A percentile compares a stretch with the other conserved stretches of the same genome.
phyloP scores from a whole-genome alignment of 2,113 vertebrate genomes.

The Crypturellus undulatus region DNA sequence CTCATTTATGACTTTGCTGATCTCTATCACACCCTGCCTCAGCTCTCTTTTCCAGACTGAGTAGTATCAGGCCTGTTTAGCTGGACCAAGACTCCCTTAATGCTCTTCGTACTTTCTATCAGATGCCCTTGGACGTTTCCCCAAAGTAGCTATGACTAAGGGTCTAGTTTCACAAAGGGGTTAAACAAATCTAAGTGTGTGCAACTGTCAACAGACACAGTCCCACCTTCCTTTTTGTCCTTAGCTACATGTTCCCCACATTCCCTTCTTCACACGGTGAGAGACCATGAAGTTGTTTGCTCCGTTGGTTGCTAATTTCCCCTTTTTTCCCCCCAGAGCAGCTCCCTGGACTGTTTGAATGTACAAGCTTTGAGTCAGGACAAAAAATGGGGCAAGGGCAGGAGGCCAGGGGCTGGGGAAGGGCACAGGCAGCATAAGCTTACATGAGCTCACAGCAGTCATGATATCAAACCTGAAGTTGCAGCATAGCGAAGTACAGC shows the following conservation, averaged over 20 bases:
- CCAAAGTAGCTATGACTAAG: background rate
- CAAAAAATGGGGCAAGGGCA: background rate
- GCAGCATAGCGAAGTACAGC: slow-evolving; percentile 3
- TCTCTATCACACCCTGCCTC: background rate
- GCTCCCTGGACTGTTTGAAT: background rate
- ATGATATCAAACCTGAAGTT: slow-evolving; percentile 5
- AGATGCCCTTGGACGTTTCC: background rate
- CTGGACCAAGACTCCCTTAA: background rate
- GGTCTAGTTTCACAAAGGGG: background rate
- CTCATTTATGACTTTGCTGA: background rate
- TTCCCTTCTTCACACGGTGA: background rate
- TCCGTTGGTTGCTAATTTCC: background rate
- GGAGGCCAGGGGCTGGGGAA: background rate
- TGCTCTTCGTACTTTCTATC: background rate
- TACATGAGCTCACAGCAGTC: background rate
- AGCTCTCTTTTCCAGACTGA: background rate
- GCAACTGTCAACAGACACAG: background rate
- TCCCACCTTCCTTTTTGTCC: background rate
- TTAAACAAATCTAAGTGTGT: background rate
- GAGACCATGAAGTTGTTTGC: background rate
- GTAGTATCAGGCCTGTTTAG: background rate
- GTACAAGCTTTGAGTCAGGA: background rate
- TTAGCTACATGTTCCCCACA: background rate
- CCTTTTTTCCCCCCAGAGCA: background rate
- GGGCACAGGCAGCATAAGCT: background rate